Percentiles rank a stretch among this genome's conserved stretches.
phyloP scores from a whole-genome alignment of 1,140 invertebrate genomes.

The Pentalonia nigronervosa region DNA sequence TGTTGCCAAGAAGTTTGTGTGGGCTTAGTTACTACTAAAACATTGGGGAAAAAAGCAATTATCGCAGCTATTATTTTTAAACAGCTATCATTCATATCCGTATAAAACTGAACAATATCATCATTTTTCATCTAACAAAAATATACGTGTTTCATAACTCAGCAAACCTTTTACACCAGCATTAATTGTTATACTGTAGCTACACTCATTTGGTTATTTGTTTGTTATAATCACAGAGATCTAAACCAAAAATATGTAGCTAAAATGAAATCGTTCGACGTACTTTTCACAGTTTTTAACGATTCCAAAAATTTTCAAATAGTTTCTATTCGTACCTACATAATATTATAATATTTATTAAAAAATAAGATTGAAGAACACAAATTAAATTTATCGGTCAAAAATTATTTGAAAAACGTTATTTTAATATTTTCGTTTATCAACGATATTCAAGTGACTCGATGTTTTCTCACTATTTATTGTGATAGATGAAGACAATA shows the following conservation, averaged over 20 bases:
- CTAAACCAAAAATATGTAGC: not conserved
- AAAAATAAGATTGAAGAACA: not conserved
- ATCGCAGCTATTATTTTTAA: not conserved
- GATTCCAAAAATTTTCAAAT: not conserved
- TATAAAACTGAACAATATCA: not conserved
- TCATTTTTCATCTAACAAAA: not conserved
- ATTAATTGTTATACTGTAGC: not conserved
- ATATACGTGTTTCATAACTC: not conserved
- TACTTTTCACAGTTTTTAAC: not conserved
- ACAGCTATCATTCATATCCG: not conserved
- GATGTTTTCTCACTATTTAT: not conserved
- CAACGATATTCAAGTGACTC: not conserved
- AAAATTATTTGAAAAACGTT: not conserved
- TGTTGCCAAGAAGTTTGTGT: conserved; percentile 12
- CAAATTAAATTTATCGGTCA: not conserved
- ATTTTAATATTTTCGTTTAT: not conserved
- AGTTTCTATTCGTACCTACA: not conserved
- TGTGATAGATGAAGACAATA: too few species aligned
- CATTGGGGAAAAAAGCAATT: not conserved
- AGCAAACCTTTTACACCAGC: not conserved
- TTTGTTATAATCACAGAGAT: not conserved
- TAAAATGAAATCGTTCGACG: not conserved
- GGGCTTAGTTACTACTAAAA: not conserved
- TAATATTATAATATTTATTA: not conserved
- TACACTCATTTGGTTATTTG: not conserved